A percentile compares a stretch with the other conserved stretches of the same genome.
Conservation (phyloP, 2,113 vertebrate species). For the Trachemys scripta region DNA sequence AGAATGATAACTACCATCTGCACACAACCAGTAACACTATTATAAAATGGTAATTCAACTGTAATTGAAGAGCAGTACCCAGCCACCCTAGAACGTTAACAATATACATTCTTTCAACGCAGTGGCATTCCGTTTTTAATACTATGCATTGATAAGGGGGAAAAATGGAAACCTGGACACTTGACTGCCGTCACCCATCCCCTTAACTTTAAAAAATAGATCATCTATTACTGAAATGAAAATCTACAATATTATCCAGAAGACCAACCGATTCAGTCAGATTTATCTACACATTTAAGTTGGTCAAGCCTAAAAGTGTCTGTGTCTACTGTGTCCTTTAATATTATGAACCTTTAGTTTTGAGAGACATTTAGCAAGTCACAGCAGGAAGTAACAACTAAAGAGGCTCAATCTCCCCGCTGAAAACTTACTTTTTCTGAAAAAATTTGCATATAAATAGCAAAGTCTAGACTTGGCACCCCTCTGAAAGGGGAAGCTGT, state of each 20-base stretch:
- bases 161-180: neutral
- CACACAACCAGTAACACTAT: neutral
- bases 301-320: neutral
- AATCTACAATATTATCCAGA: neutral
- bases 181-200: neutral
- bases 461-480: conserved; percentile 6
- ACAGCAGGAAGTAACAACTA: neutral
- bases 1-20: neutral
- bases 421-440: conserved; percentile 40
- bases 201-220: neutral
- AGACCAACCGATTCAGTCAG: neutral
- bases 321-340: neutral
- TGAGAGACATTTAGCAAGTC: conserved; percentile 11
- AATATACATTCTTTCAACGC: neutral
- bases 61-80: neutral
- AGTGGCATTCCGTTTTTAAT: neutral
- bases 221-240: neutral
- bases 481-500: neutral
- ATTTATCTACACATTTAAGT: neutral
- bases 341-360: neutral
- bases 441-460: conserved; percentile 84
- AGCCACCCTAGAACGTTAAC: neutral
- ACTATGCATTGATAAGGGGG: neutral
- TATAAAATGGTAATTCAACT: neutral
- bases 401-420: neutral